Percentiles rank a stretch among this genome's conserved stretches.
Evolutionary conservation across 2,888 invertebrate genomes (phyloP).

Genomic region (Drosophila mimetica): DNA sequence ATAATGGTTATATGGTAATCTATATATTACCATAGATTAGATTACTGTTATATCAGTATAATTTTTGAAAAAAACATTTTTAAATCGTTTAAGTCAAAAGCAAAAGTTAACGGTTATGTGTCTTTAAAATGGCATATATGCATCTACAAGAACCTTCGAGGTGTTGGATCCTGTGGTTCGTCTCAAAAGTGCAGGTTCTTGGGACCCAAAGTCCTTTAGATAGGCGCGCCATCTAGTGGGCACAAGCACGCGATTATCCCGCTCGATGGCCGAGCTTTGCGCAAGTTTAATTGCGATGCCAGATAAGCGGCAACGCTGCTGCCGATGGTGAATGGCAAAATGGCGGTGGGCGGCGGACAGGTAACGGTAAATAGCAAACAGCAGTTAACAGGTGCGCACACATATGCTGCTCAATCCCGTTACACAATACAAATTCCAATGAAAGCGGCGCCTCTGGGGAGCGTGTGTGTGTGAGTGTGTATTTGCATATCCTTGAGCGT

Average conservation of each 20-base stretch:
- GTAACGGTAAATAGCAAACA: slow-evolving; percentile 17
- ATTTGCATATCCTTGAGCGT: slow-evolving; percentile 47
- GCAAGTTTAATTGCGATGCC: slow-evolving; percentile 18
- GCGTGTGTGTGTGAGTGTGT: slow-evolving; percentile 31
- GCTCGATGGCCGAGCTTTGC: slow-evolving; percentile 27
- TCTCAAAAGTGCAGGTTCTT: background rate
- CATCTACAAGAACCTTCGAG: background rate
- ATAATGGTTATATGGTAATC: no score
- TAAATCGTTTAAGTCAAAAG: no score
- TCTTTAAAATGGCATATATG: no score
- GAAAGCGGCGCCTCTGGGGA: slow-evolving; percentile 43
- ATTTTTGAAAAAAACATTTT: no score
- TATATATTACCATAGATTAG: no score
- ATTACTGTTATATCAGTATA: no score
- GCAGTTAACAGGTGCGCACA: slow-evolving; percentile 51
- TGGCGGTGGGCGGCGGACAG: background rate
- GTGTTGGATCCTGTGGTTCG: background rate
- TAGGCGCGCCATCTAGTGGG: slow-evolving; percentile 29
- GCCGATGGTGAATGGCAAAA: background rate
- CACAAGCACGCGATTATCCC: slow-evolving; percentile 24
- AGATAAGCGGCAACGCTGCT: background rate
- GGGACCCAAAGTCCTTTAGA: background rate
- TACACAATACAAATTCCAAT: slow-evolving; percentile 35
- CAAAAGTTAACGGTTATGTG: no score
- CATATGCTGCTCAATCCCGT: slow-evolving; percentile 29